Conservation (phyloP, 23 tunicate species). For the Trididemnum clinides region DNA sequence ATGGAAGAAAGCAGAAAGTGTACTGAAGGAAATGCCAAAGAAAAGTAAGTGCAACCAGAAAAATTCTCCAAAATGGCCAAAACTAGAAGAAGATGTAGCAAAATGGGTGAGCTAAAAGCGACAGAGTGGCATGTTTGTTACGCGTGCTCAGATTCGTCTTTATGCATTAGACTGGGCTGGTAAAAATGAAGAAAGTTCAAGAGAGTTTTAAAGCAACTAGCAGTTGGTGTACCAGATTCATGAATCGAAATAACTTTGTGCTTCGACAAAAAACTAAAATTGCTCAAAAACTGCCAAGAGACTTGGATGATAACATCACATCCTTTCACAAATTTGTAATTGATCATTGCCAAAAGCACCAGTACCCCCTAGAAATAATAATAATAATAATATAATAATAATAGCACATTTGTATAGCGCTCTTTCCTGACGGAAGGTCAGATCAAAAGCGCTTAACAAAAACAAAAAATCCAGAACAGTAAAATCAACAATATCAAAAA, state of each 20-base stretch:
- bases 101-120: conserved; percentile 1
- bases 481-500: too few relatives aligned
- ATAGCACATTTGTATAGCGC: too few relatives aligned
- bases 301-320: conserved; percentile 6
- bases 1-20: conserved; percentile 8
- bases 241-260: conserved; percentile 11
- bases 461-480: too few relatives aligned
- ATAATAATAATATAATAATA: too few relatives aligned
- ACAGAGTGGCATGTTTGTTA: conserved; percentile 17
- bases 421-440: too few relatives aligned
- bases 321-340: conserved; percentile 6
- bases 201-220: conserved; percentile 15
- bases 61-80: not conserved
- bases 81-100: conserved; percentile 19
- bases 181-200: conserved; percentile 4
- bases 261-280: conserved; percentile 9
- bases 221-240: not conserved
- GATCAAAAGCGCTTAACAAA: too few relatives aligned
- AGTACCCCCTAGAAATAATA: conserved; percentile 6
- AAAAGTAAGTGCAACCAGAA: conserved; percentile 6
- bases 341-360: conserved; percentile 10
- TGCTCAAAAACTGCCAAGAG: conserved; percentile 8
- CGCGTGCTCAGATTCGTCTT: conserved; percentile 16
- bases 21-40: conserved; percentile 12
- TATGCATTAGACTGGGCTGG: not conserved